Evolutionary conservation across 2,888 invertebrate genomes (phyloP).

Genomic region (Eupsilia transversa): DNA sequence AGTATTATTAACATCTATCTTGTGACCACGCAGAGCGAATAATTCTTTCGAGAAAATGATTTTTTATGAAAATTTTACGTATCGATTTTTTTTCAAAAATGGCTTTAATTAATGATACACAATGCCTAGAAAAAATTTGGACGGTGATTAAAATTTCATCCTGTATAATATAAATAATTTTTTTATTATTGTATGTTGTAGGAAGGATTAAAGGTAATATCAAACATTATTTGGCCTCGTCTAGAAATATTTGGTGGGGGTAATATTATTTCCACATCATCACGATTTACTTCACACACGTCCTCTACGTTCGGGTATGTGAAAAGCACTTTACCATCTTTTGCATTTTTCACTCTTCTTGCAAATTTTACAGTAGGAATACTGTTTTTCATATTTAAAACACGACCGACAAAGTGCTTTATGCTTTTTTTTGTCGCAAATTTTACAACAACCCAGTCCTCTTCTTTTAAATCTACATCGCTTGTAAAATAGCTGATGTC

Average conservation of each 20-base stretch:
- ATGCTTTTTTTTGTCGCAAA: constrained; percentile 43
- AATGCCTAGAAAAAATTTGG: too few species aligned
- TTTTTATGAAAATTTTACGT: too few species aligned
- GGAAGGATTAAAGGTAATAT: too few species aligned
- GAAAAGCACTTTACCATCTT: constrained; percentile 40
- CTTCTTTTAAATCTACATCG: constrained; percentile 39
- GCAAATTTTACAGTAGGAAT: constrained; percentile 56
- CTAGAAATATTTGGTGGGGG: constrained; percentile 17
- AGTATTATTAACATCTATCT: too few species aligned
- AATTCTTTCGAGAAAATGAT: too few species aligned
- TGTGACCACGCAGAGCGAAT: too few species aligned
- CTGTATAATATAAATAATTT: too few species aligned
- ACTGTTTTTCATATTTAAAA: constrained; percentile 41
- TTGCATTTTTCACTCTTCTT: constrained; percentile 52
- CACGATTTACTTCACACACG: constrained; percentile 50
- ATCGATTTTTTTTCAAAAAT: too few species aligned
- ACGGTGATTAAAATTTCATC: too few species aligned
- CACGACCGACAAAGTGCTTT: constrained; percentile 46
- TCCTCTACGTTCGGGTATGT: constrained; percentile 54
- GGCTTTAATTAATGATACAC: too few species aligned
- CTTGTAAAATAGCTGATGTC: constrained; percentile 20
- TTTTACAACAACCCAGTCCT: constrained; percentile 51
- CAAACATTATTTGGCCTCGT: too few species aligned
- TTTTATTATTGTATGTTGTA: too few species aligned
- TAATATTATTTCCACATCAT: constrained; percentile 53